Evolutionary conservation across 1,140 invertebrate species (phyloP).

Genomic region (Panagrolaimus sp.): DNA sequence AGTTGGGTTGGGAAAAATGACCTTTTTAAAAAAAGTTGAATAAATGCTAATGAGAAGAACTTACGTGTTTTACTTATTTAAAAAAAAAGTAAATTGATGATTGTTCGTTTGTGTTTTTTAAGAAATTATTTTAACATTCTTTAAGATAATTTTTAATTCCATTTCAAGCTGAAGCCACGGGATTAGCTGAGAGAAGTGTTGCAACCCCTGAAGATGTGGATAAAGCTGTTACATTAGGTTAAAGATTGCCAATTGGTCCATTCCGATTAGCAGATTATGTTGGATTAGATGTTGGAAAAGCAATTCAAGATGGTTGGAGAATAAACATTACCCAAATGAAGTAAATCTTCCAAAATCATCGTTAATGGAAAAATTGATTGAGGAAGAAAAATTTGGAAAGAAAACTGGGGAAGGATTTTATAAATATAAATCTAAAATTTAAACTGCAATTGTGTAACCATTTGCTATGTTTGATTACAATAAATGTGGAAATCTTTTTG

Average conservation of each 20-base stretch:
- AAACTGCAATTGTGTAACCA: too few relatives aligned
- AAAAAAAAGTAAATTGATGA: too few relatives aligned
- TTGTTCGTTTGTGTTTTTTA: too few relatives aligned
- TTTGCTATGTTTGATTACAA: too few relatives aligned
- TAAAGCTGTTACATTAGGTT: slow-evolving; percentile 65
- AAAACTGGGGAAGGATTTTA: slow-evolving; percentile 84
- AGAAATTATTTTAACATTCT: too few relatives aligned
- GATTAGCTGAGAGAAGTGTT: slow-evolving; percentile 72
- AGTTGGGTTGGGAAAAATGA: too few relatives aligned
- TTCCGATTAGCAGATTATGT: slow-evolving; percentile 62
- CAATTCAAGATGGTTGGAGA: slow-evolving; percentile 70
- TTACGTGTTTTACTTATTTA: too few relatives aligned
- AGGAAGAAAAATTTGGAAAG: slow-evolving; percentile 74
- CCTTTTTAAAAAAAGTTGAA: too few relatives aligned
- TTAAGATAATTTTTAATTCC: too few relatives aligned
- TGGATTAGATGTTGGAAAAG: slow-evolving; percentile 50
- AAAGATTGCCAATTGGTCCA: slow-evolving; percentile 63
- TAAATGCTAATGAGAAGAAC: too few relatives aligned
- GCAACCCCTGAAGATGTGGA: slow-evolving; percentile 63
- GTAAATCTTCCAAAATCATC: slow-evolving; percentile 69
- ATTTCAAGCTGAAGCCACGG: slow-evolving; percentile 73
- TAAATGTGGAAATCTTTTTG: too few relatives aligned
- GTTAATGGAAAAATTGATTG: slow-evolving; percentile 69
- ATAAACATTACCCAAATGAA: slow-evolving; percentile 72
- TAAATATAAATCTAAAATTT: slow-evolving; percentile 65